Evolutionary conservation across 1,140 invertebrate genomes (phyloP).

Genomic region (Plutomurus gul): DNA sequence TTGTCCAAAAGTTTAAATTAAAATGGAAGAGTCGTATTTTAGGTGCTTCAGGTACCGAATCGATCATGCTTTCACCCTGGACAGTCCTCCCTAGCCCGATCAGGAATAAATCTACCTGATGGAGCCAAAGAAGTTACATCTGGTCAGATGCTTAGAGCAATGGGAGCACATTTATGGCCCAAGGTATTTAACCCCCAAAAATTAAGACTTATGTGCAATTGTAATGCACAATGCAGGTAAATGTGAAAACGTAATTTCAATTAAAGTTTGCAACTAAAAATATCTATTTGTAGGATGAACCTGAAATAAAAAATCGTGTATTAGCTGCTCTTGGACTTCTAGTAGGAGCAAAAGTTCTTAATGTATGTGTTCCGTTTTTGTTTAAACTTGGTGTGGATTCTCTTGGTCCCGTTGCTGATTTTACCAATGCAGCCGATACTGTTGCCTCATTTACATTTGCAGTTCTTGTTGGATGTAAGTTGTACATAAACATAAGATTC

Average conservation of each 20-base stretch:
- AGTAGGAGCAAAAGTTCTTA: constrained; percentile 82
- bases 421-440: constrained; percentile 61
- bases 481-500: too few relatives aligned
- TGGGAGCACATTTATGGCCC: constrained; percentile 95
- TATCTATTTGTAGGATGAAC: constrained; percentile 69
- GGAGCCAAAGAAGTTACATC: constrained; percentile 64
- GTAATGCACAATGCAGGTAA: neutral
- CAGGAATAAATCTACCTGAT: constrained; percentile 62
- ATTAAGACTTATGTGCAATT: constrained; percentile 8
- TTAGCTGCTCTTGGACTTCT: constrained; percentile 79
- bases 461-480: constrained; percentile 88
- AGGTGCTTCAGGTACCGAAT: constrained; percentile 32
- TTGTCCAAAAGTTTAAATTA: neutral
- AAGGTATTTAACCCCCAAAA: constrained; percentile 65
- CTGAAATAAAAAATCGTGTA: constrained; percentile 78
- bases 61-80: constrained; percentile 85
- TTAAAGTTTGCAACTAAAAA: constrained; percentile 9
- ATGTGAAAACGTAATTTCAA: neutral
- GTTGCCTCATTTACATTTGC: constrained; percentile 74
- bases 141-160: constrained; percentile 80
- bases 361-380: constrained; percentile 93
- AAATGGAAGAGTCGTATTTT: neutral
- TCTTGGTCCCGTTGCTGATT: constrained; percentile 72
- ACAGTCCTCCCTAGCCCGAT: constrained; percentile 69
- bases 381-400: constrained; percentile 93